Evolutionary conservation across 2,888 invertebrate genomes (phyloP), one percentile per base, ranked within the genome.

Genomic region (Lomographa bimaculata): DNA sequence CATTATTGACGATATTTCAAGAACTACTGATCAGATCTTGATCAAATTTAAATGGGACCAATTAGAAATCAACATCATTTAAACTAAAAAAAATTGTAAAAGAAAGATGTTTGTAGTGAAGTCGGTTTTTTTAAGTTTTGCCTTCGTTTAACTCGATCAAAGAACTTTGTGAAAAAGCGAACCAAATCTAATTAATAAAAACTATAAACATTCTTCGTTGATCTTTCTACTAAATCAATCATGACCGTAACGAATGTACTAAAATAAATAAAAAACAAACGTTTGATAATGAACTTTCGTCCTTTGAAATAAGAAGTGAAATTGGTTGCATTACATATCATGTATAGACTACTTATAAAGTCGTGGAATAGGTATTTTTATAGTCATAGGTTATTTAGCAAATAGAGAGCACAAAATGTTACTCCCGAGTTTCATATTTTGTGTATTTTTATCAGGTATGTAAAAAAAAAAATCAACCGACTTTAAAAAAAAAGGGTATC

Each of bases 221-320:
- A 24, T 9, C 11, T 20, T 20, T 25, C 24, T 5, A 18, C n/a
- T 14, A 24, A 37, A 29, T 37, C 29, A 25, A 1, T 5, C 37
- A 10, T 11, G 14, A 9, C 26, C 3, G 7, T 34, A 1, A 1
- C 10, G 2, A 24, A 19, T 23, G 4, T 17, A 32, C 5, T 8
- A 5, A 10, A 23, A 32, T n/a, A 17, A 5, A 32, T 7, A 14
- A 7, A 10, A 17, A 7, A 16, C n/a, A 5, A n/a, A 5, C 11
- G 3, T n/a, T 11, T 3, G 6, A 23, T 23, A 11, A 6, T 10
- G 6, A 10, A 23, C 10, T 6, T 9, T 2, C 3, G 5, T 21
- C 1, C 23, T 1, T 6, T 6, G 5, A n/a, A 1, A 23, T 24
- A 32, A 7, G 3, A 10, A 1, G 11, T n/a, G 2, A 7, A 8